Evolutionary conservation across 2,113 vertebrate species (phyloP).

Genomic region (Euleptes europaea): DNA sequence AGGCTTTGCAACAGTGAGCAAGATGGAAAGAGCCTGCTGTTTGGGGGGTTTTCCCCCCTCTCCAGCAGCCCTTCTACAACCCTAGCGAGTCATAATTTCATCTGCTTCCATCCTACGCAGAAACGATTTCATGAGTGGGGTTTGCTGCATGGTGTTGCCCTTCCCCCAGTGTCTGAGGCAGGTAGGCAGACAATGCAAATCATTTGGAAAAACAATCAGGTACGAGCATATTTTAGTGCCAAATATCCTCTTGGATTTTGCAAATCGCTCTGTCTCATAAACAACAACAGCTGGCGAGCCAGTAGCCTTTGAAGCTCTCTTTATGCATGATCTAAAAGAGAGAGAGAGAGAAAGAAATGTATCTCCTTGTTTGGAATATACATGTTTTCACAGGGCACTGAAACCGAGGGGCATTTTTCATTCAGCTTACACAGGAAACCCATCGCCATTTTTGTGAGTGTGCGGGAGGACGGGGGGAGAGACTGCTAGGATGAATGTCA

Average conservation of each 20-base stretch:
- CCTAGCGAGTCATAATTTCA: constrained; percentile 50
- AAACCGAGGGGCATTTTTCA: constrained; percentile 41
- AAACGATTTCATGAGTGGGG: constrained; percentile 35
- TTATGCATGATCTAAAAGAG: constrained; percentile 57
- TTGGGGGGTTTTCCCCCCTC: constrained; percentile 55
- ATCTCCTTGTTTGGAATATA: constrained; percentile 17
- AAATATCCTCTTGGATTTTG: constrained; percentile 64
- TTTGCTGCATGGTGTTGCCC: constrained; percentile 33
- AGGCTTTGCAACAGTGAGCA: constrained; percentile 68
- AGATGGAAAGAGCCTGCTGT: constrained; percentile 47
- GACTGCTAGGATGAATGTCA: constrained; percentile 10
- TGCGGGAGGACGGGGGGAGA: not conserved
- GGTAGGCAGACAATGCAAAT: not conserved
- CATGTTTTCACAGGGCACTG: constrained; percentile 40
- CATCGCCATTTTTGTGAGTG: constrained; percentile 29
- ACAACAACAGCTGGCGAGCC: constrained; percentile 72
- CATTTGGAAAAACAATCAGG: constrained; percentile 51
- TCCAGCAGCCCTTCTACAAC: constrained; percentile 52
- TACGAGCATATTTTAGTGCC: constrained; percentile 64
- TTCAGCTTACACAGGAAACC: constrained; percentile 37
- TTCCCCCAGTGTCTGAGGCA: constrained; percentile 63
- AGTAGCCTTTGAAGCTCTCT: constrained; percentile 63
- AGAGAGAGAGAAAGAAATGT: not conserved
- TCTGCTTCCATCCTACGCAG: constrained; percentile 33
- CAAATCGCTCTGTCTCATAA: constrained; percentile 67